Evolutionary conservation across 2,113 vertebrate genomes (phyloP), one percentile per base, ranked within the genome.

Genomic region (Arenaria interpres): DNA sequence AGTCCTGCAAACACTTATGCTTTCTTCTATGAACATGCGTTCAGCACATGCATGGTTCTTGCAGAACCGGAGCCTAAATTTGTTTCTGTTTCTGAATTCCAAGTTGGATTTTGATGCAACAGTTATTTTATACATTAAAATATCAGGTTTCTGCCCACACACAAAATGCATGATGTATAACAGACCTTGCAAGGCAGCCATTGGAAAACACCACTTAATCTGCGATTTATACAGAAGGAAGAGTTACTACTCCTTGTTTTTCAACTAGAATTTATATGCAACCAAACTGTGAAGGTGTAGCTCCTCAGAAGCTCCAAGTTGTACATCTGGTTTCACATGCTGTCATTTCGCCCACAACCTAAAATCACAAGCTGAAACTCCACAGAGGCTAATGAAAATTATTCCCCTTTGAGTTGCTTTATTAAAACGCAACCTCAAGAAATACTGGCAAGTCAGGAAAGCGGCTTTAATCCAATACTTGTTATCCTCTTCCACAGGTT

Each of bases 401-500:
- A 81, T 59, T 95, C 89, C 89, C 91, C 41, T 96, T 95, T 88
- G 94, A 93, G 76, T 20, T 72, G 27, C 59, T 93, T 93, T 90
- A 78, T 78, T 92, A 91, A 88, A 97, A 90, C 2, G 14, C 77
- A 91, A 37, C 78, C 89, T 95, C 82, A 88, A 95, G 87, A 96
- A 96, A 90, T 85, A 94, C 45, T 46, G 85, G 72, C 89, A 93
- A 90, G 83, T 33, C 90, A 75, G 93, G 92, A 96, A 97, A 90
- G 89, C 0, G 6, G 71, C 81, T 95, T 96, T 97, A 97, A 97
- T 97, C 95, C 90, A 89, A 94, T 97, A 93, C 94, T 93, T 95
- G 57, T 97, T 96, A 96, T 73, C 89, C 92, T 95, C 87, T 97
- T 97, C 82, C 96, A 90, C 94, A 96, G 89, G 28, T 90, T 95